Percentiles rank a stretch among this genome's conserved stretches.
phyloP scores from a whole-genome alignment of 53 echinoderm and acorn worm species.

The Luidia sarsii region DNA sequence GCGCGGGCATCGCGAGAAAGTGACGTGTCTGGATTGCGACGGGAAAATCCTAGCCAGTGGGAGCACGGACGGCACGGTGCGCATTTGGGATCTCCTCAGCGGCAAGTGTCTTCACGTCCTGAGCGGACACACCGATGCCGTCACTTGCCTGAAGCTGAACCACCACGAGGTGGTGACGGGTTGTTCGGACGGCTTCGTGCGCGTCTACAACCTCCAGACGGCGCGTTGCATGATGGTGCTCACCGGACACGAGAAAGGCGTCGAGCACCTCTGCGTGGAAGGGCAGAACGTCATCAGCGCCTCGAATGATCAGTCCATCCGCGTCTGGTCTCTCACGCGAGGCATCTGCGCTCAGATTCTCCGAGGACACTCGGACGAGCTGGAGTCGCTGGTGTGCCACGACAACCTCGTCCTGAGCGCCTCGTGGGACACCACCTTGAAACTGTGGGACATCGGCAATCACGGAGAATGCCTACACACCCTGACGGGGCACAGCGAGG shows the following conservation, averaged over 20 bases:
- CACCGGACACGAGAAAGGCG: conserved; percentile 62
- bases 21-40: conserved; percentile 81
- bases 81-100: conserved; percentile 73
- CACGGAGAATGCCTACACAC: conserved; percentile 77
- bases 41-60: conserved; percentile 76
- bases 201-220: conserved; percentile 63
- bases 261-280: conserved; percentile 67
- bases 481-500: conserved; percentile 80
- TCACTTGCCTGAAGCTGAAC: conserved; percentile 73
- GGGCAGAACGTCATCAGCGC: conserved; percentile 68
- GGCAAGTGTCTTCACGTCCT: conserved; percentile 56
- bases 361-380: conserved; percentile 78
- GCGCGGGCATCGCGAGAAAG: conserved; percentile 76
- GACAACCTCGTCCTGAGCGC: conserved; percentile 60
- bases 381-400: conserved; percentile 55
- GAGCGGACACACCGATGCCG: conserved; percentile 71
- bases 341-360: conserved; percentile 68
- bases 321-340: conserved; percentile 69
- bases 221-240: conserved; percentile 61
- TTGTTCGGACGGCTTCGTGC: conserved; percentile 65
- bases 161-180: conserved; percentile 68
- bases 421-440: conserved; percentile 73
- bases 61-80: conserved; percentile 70
- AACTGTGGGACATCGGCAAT: conserved; percentile 70
- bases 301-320: conserved; percentile 60